Conservation (phyloP, 2,797 vertebrate genomes). For the Hybognathus amarus region DNA sequence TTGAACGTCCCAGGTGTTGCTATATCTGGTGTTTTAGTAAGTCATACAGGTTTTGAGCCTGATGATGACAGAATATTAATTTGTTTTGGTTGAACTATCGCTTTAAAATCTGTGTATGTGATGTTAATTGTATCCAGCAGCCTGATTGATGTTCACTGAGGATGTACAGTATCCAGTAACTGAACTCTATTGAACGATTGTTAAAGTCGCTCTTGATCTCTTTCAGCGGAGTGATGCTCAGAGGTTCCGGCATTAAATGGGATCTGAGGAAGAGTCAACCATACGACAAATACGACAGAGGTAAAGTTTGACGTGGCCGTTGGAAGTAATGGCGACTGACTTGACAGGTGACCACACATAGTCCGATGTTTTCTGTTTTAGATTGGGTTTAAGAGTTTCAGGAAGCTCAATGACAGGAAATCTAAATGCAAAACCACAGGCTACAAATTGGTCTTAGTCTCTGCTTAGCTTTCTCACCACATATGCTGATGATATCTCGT, state of each 20-base stretch:
- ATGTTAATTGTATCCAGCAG: neutral
- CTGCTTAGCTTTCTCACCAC: neutral
- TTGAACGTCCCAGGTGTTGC: neutral
- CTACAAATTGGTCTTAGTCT: slow-evolving; percentile 5
- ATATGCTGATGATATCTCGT: slow-evolving; percentile 12
- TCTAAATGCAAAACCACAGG: neutral
- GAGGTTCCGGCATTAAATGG: slow-evolving; percentile 95
- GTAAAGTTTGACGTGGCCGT: slow-evolving; percentile 93
- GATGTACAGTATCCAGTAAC: neutral
- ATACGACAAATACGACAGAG: slow-evolving; percentile 93
- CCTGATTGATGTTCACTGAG: neutral
- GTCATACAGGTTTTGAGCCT: neutral
- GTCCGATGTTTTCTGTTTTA: too few relatives aligned
- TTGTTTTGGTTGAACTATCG: neutral
- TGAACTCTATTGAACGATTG: neutral
- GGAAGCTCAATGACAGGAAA: slow-evolving; percentile 35
- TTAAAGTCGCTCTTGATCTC: neutral
- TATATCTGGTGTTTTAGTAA: neutral
- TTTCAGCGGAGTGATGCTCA: slow-evolving; percentile 91
- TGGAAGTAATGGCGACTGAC: slow-evolving; percentile 88
- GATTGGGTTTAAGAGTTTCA: neutral
- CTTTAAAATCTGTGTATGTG: neutral
- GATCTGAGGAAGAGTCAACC: slow-evolving; percentile 94
- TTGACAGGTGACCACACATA: slow-evolving; percentile 83
- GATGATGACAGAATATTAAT: neutral